Conservation (phyloP, 2,797 vertebrate genomes). For the Amniataba percoides region DNA sequence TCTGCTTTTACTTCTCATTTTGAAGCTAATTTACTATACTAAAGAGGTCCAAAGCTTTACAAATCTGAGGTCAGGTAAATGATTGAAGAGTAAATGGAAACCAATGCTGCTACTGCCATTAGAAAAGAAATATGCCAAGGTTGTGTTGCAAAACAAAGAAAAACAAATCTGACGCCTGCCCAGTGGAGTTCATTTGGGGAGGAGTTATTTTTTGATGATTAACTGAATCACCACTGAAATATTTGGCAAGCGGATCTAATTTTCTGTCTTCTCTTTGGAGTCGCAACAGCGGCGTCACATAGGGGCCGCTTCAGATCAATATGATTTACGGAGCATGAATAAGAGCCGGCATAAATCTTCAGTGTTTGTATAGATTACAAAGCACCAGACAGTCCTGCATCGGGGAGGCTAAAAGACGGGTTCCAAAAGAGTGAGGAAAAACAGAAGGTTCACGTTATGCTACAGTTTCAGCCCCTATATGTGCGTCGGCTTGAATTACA, state of each 20-base stretch:
- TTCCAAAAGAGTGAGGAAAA: slow-evolving; percentile 56
- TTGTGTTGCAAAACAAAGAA: slow-evolving; percentile 8
- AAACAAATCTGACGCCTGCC: neutral
- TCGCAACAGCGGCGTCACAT: slow-evolving; percentile 36
- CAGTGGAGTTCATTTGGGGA: neutral
- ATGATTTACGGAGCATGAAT: slow-evolving; percentile 45
- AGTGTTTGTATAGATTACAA: slow-evolving; percentile 39
- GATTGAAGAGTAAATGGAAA: neutral
- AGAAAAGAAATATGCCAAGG: neutral
- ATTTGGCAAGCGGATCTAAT: slow-evolving; percentile 34
- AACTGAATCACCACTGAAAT: slow-evolving; percentile 34
- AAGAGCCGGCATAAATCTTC: slow-evolving; percentile 26
- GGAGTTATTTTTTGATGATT: slow-evolving; percentile 10
- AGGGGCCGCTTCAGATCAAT: slow-evolving; percentile 28
- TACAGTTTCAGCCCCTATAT: slow-evolving; percentile 64
- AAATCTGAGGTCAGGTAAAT: neutral
- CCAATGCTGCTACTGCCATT: neutral
- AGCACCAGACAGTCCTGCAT: slow-evolving; percentile 33
- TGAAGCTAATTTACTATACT: neutral
- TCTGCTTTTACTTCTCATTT: neutral
- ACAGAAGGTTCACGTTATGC: slow-evolving; percentile 57
- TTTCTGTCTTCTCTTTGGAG: slow-evolving; percentile 27
- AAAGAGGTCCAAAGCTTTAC: neutral
- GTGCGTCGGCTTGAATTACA: slow-evolving; percentile 51
- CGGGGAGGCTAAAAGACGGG: slow-evolving; percentile 5